These are phyloP conservation scores for Daubentonia madagascariensis DNA, from an alignment of 2,113 vertebrate genomes.

Conservation along the genomic window DNA sequence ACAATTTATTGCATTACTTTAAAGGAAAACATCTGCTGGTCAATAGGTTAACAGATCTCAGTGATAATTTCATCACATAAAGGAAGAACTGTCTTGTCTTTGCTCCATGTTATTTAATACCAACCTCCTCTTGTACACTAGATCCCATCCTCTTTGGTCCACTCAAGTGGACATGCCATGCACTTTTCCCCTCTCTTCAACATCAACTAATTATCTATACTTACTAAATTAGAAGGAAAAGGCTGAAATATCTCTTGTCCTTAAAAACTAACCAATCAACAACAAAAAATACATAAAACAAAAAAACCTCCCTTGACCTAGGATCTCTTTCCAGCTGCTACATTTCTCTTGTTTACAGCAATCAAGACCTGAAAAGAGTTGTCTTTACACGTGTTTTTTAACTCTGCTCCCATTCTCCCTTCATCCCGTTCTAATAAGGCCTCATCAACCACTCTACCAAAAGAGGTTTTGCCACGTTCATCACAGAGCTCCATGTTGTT, in stretches of 20 bases:
- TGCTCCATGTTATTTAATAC: neutral
- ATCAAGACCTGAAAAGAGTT: neutral
- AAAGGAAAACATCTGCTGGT: constrained; percentile 10
- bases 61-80: neutral
- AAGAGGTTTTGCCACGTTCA: neutral
- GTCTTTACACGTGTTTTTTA: neutral
- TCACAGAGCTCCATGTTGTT: neutral
- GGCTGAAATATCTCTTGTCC: neutral
- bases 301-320: neutral
- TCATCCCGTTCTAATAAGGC: neutral
- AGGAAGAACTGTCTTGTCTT: neutral
- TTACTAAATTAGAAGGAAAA: neutral
- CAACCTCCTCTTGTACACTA: neutral
- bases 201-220: neutral
- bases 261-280: neutral
- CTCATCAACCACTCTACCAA: neutral
- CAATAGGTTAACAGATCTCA: constrained; percentile 67
- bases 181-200: neutral
- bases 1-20: constrained; percentile 40
- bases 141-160: neutral
- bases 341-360: neutral
- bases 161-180: neutral
- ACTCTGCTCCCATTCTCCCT: neutral
- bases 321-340: neutral
- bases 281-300: neutral